A percentile compares a stretch with the other conserved stretches of the same genome.
Evolutionary conservation across 2,797 vertebrate genomes (phyloP).

Genomic region (Euphonia xanthogaster): DNA sequence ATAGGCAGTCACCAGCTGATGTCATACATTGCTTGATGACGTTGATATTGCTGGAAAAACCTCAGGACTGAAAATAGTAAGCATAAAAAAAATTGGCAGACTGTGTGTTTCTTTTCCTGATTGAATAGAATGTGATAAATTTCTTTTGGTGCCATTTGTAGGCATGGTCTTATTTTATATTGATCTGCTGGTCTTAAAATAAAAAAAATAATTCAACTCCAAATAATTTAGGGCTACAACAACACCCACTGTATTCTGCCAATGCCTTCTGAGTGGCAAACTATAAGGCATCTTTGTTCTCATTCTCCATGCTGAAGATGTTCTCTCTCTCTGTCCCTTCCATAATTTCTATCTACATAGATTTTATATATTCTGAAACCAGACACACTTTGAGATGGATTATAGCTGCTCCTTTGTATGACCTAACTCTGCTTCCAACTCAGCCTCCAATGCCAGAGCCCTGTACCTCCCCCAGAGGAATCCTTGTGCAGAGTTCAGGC

Average conservation of each 20-base stretch:
- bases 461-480: background rate
- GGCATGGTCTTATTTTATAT: background rate
- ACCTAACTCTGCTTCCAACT: background rate
- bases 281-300: background rate
- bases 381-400: background rate
- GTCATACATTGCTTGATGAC: background rate
- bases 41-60: background rate
- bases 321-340: background rate
- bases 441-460: background rate
- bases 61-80: background rate
- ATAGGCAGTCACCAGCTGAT: background rate
- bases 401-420: background rate
- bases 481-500: background rate
- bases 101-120: background rate
- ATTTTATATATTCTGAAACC: background rate
- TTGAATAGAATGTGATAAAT: background rate
- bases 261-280: background rate
- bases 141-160: slow-evolving; percentile 1
- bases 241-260: background rate
- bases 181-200: slow-evolving; percentile 4
- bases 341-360: background rate
- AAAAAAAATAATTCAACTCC: background rate
- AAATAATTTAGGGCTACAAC: background rate
- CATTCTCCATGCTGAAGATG: background rate
- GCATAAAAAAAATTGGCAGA: background rate